Conservation (phyloP, 2,797 vertebrate genomes). For the Anguilla marmorata region DNA sequence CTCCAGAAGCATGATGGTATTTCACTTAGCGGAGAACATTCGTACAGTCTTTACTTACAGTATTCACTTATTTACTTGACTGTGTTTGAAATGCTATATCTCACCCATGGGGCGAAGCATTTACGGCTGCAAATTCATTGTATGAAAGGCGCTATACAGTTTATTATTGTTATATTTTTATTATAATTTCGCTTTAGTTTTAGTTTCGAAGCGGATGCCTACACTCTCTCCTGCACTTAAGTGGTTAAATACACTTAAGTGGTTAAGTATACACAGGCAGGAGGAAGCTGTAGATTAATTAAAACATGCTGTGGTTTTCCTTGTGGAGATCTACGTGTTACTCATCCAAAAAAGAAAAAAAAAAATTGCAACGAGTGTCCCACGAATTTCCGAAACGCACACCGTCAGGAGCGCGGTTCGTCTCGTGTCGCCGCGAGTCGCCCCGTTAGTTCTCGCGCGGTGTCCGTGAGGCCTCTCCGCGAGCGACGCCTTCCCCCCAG, state of each 20-base stretch:
- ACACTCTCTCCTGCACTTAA: not conserved
- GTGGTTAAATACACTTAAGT: conserved; percentile 9
- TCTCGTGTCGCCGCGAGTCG: not conserved
- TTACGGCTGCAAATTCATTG: too few relatives aligned
- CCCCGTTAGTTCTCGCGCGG: not conserved
- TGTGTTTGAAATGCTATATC: too few relatives aligned
- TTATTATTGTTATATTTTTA: too few relatives aligned
- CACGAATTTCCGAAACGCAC: not conserved
- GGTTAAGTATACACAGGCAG: conserved; percentile 15
- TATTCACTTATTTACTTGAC: too few relatives aligned
- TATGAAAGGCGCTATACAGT: too few relatives aligned
- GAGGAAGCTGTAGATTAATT: not conserved
- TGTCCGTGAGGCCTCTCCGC: not conserved
- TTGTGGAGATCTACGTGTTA: not conserved
- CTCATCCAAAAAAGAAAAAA: not conserved
- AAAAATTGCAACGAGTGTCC: not conserved
- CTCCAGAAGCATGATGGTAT: not conserved
- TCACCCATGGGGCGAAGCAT: too few relatives aligned
- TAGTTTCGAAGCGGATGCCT: not conserved
- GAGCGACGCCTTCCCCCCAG: not conserved
- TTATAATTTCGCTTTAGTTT: not conserved
- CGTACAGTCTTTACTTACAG: not conserved
- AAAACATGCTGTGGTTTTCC: not conserved
- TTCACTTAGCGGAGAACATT: not conserved
- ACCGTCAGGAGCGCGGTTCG: not conserved